Evolutionary conservation across 1,140 invertebrate species (phyloP), one percentile per base, ranked within the genome.

Genomic region (Drosophila tropicalis): DNA sequence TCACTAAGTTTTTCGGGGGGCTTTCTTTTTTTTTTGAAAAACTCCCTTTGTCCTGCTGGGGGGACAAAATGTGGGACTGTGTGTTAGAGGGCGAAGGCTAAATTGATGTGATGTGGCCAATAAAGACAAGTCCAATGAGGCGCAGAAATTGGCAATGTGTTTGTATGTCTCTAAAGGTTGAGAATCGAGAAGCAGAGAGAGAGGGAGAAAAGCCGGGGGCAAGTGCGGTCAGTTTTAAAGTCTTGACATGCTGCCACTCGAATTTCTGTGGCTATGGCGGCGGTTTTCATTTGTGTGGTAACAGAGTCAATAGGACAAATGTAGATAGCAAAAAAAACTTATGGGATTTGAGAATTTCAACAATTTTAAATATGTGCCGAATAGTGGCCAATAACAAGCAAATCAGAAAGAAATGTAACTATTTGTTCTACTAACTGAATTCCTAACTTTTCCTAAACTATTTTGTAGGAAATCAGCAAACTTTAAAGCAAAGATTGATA

Each of bases 201-300:
- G 51, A 29, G 15, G 44, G 6, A 36, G 51, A 2, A 10, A 51
- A 51, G 44, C 44, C 10, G 44, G 12, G 12, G 41, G 63, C 72
- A 74, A 60, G 41, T 75, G 72, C 56, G 73, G 72, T 77, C 74
- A 77, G 62, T 61, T 77, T 72, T 62, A 81, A 83, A 68, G 67
- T 83, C 81, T 83, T 86, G 82, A 87, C 83, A 87, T 87, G 82
- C 82, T 83, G 70, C 51, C 79, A 66, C 71, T 84, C 67, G 55
- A 76, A 83, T 76, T 87, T 87, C 79, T 86, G 83, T 71, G 82
- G 83, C 68, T 34, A 19, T 51, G 62, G 68, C 55, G 56, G 47
- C 62, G 61, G 15, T 34, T 58, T 56, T 63, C 55, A 81, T 77
- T 82, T 78, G 62, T 74, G 79, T 77, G 81, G 80, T 54, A 51